Conservation (phyloP, 2,888 invertebrate species). For the Girardia tigrina region DNA sequence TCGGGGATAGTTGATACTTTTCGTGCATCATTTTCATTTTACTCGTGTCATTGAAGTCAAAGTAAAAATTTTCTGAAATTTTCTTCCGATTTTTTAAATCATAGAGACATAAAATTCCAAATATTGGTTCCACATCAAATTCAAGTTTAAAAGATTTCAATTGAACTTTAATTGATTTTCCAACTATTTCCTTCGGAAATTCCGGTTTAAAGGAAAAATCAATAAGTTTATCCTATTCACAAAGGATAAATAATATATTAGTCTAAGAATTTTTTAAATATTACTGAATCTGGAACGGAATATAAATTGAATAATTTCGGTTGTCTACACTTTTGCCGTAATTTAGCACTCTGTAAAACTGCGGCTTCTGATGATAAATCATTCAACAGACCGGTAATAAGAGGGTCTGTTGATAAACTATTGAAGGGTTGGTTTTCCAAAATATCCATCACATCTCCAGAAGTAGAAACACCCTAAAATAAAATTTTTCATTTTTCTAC, state of each 20-base stretch:
- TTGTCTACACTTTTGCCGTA: neutral
- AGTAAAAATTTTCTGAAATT: slow-evolving; percentile 88
- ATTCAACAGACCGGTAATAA: neutral
- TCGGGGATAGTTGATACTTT: slow-evolving; percentile 56
- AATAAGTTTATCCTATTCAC: neutral
- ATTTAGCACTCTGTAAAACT: neutral
- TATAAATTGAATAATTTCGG: neutral
- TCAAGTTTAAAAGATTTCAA: slow-evolving; percentile 58
- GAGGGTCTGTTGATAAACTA: neutral
- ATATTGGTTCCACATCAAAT: slow-evolving; percentile 82
- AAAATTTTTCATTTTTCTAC: too few species aligned
- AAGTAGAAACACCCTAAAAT: too few species aligned
- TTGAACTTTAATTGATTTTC: neutral
- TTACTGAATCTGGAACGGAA: slow-evolving; percentile 8
- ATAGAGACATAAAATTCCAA: slow-evolving; percentile 82
- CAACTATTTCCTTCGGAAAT: neutral
- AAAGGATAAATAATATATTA: neutral
- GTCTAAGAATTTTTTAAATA: neutral
- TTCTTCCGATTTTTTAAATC: slow-evolving; percentile 54
- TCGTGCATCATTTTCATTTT: slow-evolving; percentile 63
- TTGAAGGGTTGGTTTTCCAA: neutral
- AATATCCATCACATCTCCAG: neutral
- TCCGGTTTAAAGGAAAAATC: neutral
- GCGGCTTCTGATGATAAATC: neutral
- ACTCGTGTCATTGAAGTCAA: slow-evolving; percentile 67